Evolutionary conservation across 2,113 vertebrate genomes (phyloP).

Genomic region (Notechis scutatus): DNA sequence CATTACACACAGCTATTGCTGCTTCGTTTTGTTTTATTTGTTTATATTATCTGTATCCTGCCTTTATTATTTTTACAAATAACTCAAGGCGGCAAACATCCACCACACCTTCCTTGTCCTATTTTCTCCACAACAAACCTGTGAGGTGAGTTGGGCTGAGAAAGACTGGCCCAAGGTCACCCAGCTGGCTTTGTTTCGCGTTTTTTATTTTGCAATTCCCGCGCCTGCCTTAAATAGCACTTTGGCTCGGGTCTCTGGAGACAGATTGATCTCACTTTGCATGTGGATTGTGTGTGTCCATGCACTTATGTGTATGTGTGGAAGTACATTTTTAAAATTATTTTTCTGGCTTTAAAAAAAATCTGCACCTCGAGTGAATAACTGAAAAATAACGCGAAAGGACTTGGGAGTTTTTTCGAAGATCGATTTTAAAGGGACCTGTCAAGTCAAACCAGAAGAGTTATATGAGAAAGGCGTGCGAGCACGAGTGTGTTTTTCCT

Average conservation of each 20-base stretch:
- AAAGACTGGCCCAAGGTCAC: no score
- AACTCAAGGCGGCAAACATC: no score
- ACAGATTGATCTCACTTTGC: conserved; percentile 33
- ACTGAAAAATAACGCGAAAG: conserved; percentile 72
- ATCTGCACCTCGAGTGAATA: conserved; percentile 65
- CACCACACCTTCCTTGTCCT: no score
- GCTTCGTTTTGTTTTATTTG: neutral
- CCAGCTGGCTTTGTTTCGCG: neutral
- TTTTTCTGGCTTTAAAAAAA: neutral
- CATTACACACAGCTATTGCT: conserved; percentile 8
- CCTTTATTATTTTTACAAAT: no score
- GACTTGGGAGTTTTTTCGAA: conserved; percentile 83
- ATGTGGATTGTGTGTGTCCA: neutral
- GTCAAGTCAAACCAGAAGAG: conserved; percentile 79
- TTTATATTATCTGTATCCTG: no score
- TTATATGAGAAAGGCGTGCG: conserved; percentile 82
- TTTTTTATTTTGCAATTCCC: neutral
- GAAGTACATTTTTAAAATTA: neutral
- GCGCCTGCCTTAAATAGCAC: neutral
- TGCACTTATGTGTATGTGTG: neutral
- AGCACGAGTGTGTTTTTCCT: conserved; percentile 64
- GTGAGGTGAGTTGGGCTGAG: no score
- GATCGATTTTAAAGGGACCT: conserved; percentile 76
- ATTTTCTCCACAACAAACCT: no score
- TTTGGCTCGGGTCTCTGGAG: neutral